A percentile compares a stretch with the other conserved stretches of the same genome.
Evolutionary conservation across 2,113 vertebrate species (phyloP).

Genomic region (Chinchilla lanigera): DNA sequence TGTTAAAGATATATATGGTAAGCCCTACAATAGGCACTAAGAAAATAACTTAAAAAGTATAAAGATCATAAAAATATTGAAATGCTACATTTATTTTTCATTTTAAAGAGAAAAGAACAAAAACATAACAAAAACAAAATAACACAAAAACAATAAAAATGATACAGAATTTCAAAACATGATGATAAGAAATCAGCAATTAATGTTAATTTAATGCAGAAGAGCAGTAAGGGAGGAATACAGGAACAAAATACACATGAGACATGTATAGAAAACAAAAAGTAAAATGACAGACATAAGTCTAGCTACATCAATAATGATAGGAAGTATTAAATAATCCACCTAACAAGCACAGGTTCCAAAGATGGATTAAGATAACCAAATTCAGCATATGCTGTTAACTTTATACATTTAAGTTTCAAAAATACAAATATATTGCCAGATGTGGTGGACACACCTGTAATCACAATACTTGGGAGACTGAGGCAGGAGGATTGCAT

Average conservation of each 20-base stretch:
- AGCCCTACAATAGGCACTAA: background rate
- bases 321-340: background rate
- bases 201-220: background rate
- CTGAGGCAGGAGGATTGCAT: too few relatives aligned
- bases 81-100: background rate
- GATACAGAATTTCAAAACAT: too few relatives aligned
- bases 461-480: background rate
- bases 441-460: background rate
- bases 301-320: background rate
- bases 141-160: too few relatives aligned
- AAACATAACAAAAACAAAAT: too few relatives aligned
- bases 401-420: background rate
- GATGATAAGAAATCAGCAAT: background rate
- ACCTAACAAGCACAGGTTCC: background rate
- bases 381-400: background rate
- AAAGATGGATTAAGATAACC: background rate
- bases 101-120: too few relatives aligned
- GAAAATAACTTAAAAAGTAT: background rate
- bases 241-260: background rate
- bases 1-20: background rate
- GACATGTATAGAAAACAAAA: background rate
- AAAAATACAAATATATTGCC: background rate
- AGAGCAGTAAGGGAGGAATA: background rate
- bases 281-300: background rate
- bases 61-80: background rate